phyloP scores from a whole-genome alignment of 2,888 invertebrate species.

The Pyrrhia umbra region DNA sequence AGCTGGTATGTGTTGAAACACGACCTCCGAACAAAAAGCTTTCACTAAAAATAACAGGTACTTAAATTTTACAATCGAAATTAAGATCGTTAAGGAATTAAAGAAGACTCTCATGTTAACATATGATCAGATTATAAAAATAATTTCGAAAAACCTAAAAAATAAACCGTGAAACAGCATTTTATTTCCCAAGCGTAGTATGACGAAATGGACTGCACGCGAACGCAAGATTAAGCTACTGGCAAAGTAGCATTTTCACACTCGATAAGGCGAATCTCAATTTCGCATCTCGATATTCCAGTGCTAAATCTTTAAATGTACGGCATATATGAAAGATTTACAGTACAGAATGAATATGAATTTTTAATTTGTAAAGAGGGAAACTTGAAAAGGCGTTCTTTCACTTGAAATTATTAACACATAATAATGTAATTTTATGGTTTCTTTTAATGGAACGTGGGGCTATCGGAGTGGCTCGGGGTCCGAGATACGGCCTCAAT shows the following conservation, averaged over 20 bases:
- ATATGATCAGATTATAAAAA: constrained; percentile 72
- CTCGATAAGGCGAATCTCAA: constrained; percentile 76
- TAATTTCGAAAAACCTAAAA: constrained; percentile 64
- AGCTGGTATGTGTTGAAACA: constrained; percentile 50
- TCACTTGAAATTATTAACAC: constrained; percentile 89
- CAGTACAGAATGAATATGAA: constrained; percentile 70
- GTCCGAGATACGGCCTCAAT: constrained; percentile 83
- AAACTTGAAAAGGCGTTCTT: constrained; percentile 76
- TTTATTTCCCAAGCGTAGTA: constrained; percentile 68
- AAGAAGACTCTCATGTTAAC: constrained; percentile 71
- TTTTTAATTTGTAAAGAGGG: constrained; percentile 80
- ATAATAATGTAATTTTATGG: constrained; percentile 90
- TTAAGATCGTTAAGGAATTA: constrained; percentile 70
- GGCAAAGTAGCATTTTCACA: constrained; percentile 68
- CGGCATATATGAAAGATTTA: constrained; percentile 73
- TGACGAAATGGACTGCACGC: constrained; percentile 70
- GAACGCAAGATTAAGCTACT: constrained; percentile 73
- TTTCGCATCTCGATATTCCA: constrained; percentile 67
- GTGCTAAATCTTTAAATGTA: constrained; percentile 69
- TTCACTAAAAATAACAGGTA: constrained; percentile 58
- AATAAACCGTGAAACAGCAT: constrained; percentile 69
- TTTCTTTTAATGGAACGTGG: constrained; percentile 88
- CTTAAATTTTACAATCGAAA: constrained; percentile 65
- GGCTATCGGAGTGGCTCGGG: constrained; percentile 82
- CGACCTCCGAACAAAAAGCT: constrained; percentile 63